Percentiles rank a stretch among this genome's conserved stretches.
phyloP scores from a whole-genome alignment of 2,888 invertebrate species.

The Endomychus coccineus region DNA sequence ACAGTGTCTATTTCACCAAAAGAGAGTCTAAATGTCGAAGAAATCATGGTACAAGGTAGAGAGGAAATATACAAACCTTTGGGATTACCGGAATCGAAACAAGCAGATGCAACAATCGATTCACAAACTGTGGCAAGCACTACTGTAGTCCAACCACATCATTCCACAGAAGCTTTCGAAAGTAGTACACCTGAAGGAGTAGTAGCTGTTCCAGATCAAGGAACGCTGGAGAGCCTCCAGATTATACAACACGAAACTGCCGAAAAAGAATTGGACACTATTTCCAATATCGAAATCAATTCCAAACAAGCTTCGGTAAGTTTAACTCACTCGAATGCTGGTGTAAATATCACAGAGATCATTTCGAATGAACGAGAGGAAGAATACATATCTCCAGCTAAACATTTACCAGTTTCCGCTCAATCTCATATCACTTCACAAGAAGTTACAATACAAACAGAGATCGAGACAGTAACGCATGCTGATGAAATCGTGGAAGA shows the following conservation, averaged over 20 bases:
- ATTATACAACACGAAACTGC: slow-evolving; percentile 47
- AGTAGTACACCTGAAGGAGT: slow-evolving; percentile 38
- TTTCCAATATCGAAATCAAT: slow-evolving; percentile 34
- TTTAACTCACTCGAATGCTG: slow-evolving; percentile 34
- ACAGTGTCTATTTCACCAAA: slow-evolving; percentile 38
- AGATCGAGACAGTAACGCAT: slow-evolving; percentile 44
- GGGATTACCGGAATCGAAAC: slow-evolving; percentile 38
- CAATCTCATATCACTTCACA: slow-evolving; percentile 42
- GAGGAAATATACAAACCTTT: slow-evolving; percentile 43
- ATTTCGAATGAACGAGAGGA: slow-evolving; percentile 45
- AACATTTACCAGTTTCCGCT: slow-evolving; percentile 40
- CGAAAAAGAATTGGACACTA: slow-evolving; percentile 45
- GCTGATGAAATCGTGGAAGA: slow-evolving; percentile 44
- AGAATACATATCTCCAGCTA: slow-evolving; percentile 37
- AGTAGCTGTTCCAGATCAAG: slow-evolving; percentile 46
- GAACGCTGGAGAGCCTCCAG: slow-evolving; percentile 49
- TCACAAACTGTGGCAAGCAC: slow-evolving; percentile 46
- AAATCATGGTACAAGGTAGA: slow-evolving; percentile 46
- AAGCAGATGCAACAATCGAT: slow-evolving; percentile 44
- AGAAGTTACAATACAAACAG: slow-evolving; percentile 44
- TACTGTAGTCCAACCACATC: slow-evolving; percentile 45
- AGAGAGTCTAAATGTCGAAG: slow-evolving; percentile 47
- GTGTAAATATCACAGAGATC: slow-evolving; percentile 42
- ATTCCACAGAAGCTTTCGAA: slow-evolving; percentile 32
- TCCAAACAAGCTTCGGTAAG: slow-evolving; percentile 37